phyloP scores from a whole-genome alignment of 2,888 invertebrate species.

The Eudasyphora cyanicolor region DNA sequence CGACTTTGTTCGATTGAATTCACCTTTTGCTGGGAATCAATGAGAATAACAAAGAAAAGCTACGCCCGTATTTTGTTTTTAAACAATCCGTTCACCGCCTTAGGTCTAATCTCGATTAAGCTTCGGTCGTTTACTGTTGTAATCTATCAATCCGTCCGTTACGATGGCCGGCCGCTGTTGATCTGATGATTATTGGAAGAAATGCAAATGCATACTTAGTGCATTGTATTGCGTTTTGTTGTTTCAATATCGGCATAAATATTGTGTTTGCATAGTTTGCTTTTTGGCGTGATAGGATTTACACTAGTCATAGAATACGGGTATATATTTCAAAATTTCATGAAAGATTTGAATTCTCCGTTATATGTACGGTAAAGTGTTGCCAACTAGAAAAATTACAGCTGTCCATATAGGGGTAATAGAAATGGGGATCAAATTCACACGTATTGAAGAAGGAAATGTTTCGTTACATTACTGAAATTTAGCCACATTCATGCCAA shows the following conservation, averaged over 20 bases:
- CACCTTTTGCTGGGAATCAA: background rate
- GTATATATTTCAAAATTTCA: no score
- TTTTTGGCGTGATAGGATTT: background rate
- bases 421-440: no score
- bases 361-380: no score
- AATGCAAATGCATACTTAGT: constrained; percentile 9
- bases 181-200: constrained; percentile 2
- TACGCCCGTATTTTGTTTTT: background rate
- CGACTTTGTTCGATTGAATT: background rate
- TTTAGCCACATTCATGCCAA: no score
- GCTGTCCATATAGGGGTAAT: no score
- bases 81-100: background rate
- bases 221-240: constrained; percentile 12
- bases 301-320: no score
- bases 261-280: background rate
- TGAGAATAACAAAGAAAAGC: background rate
- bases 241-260: background rate
- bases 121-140: background rate
- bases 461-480: no score
- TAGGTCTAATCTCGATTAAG: background rate
- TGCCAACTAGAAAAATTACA: no score
- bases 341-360: no score
- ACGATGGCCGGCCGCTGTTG: constrained; percentile 12
- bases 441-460: no score
- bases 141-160: constrained; percentile 12